phyloP scores from a whole-genome alignment of 2,797 vertebrate genomes.

The Centropyge bicolor region DNA sequence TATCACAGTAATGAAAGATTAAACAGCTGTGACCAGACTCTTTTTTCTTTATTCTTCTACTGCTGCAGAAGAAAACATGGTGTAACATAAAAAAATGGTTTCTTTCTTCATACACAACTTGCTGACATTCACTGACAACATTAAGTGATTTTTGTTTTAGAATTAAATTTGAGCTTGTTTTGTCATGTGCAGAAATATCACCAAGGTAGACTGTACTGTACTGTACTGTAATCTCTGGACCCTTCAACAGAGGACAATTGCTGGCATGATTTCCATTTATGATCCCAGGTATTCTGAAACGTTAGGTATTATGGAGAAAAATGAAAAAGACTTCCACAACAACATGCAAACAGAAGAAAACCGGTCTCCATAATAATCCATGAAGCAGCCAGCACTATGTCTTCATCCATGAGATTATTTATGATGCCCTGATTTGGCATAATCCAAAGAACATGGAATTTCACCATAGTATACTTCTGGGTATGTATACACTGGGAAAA shows the following conservation, averaged over 20 bases:
- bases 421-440: slow-evolving; percentile 32
- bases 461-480: slow-evolving; percentile 10
- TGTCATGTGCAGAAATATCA: not conserved
- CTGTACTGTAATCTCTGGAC: not conserved
- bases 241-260: not conserved
- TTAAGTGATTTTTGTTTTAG: not conserved
- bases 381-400: slow-evolving; percentile 12
- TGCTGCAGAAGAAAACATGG: not conserved
- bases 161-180: not conserved
- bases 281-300: slow-evolving; percentile 15
- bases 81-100: not conserved
- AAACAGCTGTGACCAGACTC: not conserved
- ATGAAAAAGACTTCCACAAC: slow-evolving; percentile 14
- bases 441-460: slow-evolving; percentile 25
- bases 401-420: slow-evolving; percentile 51
- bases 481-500: slow-evolving; percentile 1
- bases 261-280: not conserved
- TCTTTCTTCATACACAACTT: not conserved
- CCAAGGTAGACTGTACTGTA: not conserved
- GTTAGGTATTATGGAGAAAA: slow-evolving; percentile 16
- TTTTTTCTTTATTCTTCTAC: not conserved
- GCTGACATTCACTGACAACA: not conserved
- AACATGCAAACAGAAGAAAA: slow-evolving; percentile 32
- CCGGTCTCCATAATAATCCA: slow-evolving; percentile 51
- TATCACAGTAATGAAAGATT: not conserved